These are phyloP conservation scores for Drosophila carrolli DNA, from an alignment of 1,140 invertebrate species.

Conservation along the genomic window DNA sequence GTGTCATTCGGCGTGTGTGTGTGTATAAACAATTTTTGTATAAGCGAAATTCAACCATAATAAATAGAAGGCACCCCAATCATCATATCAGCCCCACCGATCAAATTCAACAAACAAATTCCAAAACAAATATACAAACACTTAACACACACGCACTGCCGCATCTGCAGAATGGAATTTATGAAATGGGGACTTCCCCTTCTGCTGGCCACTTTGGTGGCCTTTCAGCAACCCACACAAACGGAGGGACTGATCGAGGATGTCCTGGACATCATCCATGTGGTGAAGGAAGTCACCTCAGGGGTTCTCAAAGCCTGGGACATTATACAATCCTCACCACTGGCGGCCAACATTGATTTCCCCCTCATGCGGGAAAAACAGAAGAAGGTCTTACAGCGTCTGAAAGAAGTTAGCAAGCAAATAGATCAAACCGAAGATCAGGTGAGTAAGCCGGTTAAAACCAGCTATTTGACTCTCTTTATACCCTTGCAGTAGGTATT, in stretches of 20 bases:
- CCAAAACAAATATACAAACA: conserved; percentile 2
- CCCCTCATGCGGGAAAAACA: conserved; percentile 87
- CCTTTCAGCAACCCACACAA: conserved; percentile 43
- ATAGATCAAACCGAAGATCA: conserved; percentile 83
- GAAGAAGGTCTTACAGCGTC: conserved; percentile 85
- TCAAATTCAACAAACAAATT: conserved; percentile 8
- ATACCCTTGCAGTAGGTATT: neutral
- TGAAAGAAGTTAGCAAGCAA: conserved; percentile 84
- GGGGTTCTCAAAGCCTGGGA: conserved; percentile 88
- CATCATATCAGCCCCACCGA: conserved; percentile 10
- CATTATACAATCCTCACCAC: conserved; percentile 86
- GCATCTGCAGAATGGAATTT: conserved; percentile 11
- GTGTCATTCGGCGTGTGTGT: conserved; percentile 18
- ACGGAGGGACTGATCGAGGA: conserved; percentile 85
- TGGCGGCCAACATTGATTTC: conserved; percentile 86
- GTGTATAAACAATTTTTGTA: conserved; percentile 12
- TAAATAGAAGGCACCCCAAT: conserved; percentile 1
- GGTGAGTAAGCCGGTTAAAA: conserved; percentile 47
- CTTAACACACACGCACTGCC: conserved; percentile 10
- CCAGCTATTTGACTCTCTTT: neutral
- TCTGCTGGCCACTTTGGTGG: conserved; percentile 10
- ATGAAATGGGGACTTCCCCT: conserved; percentile 37
- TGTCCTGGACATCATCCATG: conserved; percentile 87
- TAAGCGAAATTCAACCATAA: conserved; percentile 33
- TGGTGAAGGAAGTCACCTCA: conserved; percentile 87